Conservation (phyloP, 2,113 vertebrate genomes). For the Terrapene triunguis region DNA sequence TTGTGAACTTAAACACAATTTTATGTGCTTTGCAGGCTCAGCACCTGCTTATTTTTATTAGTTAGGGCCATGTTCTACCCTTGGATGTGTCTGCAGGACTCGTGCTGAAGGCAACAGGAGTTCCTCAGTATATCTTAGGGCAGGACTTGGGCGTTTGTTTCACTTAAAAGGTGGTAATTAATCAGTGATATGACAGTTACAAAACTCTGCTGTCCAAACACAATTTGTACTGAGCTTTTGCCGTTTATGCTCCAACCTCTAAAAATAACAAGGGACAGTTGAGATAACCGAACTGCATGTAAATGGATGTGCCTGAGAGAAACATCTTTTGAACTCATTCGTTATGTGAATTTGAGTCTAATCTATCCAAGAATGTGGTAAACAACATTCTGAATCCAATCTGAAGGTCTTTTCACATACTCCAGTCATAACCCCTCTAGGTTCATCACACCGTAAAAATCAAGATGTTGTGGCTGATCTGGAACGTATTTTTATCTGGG, state of each 20-base stretch:
- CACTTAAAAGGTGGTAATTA: neutral
- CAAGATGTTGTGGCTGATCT: neutral
- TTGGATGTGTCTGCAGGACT: neutral
- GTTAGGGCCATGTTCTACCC: neutral
- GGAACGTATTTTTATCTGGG: neutral
- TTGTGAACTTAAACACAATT: neutral
- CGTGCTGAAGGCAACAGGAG: neutral
- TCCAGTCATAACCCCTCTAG: neutral
- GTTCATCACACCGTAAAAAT: neutral
- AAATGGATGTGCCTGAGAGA: neutral
- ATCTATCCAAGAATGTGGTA: neutral
- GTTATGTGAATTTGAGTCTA: constrained; percentile 21
- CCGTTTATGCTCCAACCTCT: neutral
- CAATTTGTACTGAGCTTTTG: neutral
- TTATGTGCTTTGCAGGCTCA: neutral
- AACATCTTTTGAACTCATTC: neutral
- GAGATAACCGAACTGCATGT: neutral
- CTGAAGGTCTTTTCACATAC: neutral
- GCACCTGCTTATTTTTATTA: neutral
- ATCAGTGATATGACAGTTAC: neutral
- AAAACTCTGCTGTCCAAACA: neutral
- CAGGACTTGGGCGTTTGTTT: neutral
- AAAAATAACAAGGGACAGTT: neutral
- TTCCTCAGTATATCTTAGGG: neutral
- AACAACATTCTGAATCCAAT: neutral